Evolutionary conservation across 2,888 invertebrate species (phyloP), one percentile per base, ranked within the genome.

Genomic region (Cephus nigrinus): DNA sequence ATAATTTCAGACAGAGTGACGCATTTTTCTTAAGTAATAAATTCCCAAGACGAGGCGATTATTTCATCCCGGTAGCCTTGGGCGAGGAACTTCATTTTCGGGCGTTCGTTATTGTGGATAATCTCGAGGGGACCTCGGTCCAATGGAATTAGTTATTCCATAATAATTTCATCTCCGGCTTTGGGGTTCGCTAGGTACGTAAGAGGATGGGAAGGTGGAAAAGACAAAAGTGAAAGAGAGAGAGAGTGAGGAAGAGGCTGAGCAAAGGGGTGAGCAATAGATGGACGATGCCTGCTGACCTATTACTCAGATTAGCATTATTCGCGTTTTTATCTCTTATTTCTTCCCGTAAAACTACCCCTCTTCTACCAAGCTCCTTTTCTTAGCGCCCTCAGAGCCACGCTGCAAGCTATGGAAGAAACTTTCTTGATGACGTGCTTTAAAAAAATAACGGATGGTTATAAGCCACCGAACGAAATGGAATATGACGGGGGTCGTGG

Each of bases 131-230:
- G 11, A 23, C 11, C 78, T 77, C 75, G 73, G 78, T 74, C 77
- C 78, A 76, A 78, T 78, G 79, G 76, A 81, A 82, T 82, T 79
- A 80, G 79, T 81, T 82, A 80, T 82, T 79, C 81, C 78, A 78
- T 81, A 81, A 82, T 80, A 82, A 80, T 80, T 80, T 69, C 40
- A 69, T 71, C 72, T 23, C 23, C 55, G 55, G 55, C 2, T 55
- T 55, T 55, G 55, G 23, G 9, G 15, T 23, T 55, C 55, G 23
- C 5, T 9, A 55, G 30, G 30, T 15, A 12, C 12, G 35, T 15
- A 31, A n/a, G 75, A 32, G 32, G 36, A 23, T 55, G 74, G n/a
- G 34, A 34, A 40, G 55, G 33, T 3, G 4, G 23, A 32, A 33
- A 32, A n/a, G n/a, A n/a, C 33, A 33, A 31, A 15, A 34, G 1